A percentile compares a stretch with the other conserved stretches of the same genome.
phyloP scores from a whole-genome alignment of 2,113 vertebrate genomes.

The Pimephales promelas region DNA sequence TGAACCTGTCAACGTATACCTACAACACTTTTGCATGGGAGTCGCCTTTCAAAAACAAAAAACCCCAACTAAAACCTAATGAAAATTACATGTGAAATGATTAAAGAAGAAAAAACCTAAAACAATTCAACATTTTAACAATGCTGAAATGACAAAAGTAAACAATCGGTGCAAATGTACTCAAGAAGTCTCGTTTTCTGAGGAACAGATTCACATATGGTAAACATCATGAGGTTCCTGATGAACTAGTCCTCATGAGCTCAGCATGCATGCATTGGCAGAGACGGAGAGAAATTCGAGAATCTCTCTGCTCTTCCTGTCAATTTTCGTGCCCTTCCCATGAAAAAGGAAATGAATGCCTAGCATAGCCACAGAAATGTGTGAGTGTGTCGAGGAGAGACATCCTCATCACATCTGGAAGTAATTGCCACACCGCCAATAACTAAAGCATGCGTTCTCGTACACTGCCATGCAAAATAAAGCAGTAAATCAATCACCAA shows the following conservation, averaged over 20 bases:
- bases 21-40: background rate
- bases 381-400: background rate
- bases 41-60: background rate
- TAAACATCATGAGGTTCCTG: slow-evolving; percentile 8
- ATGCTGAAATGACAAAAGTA: background rate
- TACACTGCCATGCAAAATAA: slow-evolving; percentile 46
- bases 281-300: slow-evolving; percentile 12
- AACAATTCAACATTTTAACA: background rate
- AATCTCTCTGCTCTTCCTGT: slow-evolving; percentile 10
- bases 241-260: slow-evolving; percentile 35
- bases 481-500: slow-evolving; percentile 36
- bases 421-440: slow-evolving; percentile 42
- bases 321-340: slow-evolving; percentile 17
- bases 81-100: background rate
- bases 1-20: background rate
- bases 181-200: slow-evolving; percentile 9
- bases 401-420: slow-evolving; percentile 58
- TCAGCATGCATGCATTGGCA: slow-evolving; percentile 25
- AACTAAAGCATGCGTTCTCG: slow-evolving; percentile 51
- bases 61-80: background rate
- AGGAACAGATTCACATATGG: slow-evolving; percentile 30
- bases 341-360: slow-evolving; percentile 37
- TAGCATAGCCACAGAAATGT: slow-evolving; percentile 22
- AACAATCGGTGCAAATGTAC: background rate
- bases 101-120: background rate